Conservation (phyloP, 1,140 invertebrate species). For the Ceratitis capitata region DNA sequence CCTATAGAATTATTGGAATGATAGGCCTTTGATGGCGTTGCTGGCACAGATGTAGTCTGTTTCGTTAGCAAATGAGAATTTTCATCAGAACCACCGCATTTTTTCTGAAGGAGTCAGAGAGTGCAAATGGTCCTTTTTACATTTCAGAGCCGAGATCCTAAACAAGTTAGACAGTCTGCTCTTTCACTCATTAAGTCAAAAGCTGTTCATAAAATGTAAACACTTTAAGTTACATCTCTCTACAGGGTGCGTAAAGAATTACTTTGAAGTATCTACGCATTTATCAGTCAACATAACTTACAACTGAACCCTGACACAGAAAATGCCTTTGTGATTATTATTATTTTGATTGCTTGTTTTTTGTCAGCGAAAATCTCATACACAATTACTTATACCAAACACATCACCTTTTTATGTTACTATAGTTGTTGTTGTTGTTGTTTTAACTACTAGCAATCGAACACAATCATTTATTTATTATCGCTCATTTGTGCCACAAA, state of each 20-base stretch:
- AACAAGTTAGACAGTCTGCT: too few species aligned
- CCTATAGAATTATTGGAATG: too few species aligned
- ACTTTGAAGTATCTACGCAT: background rate
- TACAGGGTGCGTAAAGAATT: background rate
- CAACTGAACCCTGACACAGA: constrained; percentile 32
- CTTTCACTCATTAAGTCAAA: too few species aligned
- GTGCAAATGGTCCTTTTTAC: too few species aligned
- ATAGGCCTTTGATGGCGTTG: too few species aligned
- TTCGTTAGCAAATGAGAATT: too few species aligned
- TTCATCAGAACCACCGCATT: too few species aligned
- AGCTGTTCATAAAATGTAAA: too few species aligned
- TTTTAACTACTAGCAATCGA: background rate
- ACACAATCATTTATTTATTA: constrained; percentile 37
- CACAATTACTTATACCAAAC: background rate
- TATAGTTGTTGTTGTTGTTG: background rate
- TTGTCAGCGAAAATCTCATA: background rate
- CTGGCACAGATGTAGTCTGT: too few species aligned
- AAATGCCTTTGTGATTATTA: background rate
- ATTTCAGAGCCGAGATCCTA: too few species aligned
- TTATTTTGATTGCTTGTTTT: background rate
- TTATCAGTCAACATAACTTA: background rate
- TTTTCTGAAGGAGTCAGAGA: too few species aligned
- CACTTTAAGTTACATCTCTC: too few species aligned
- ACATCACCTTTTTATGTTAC: background rate
- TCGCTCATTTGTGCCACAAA: constrained; percentile 30